A percentile compares a stretch with the other conserved stretches of the same genome.
Evolutionary conservation across 1,140 invertebrate genomes (phyloP).

Genomic region (Drosophila yakuba): DNA sequence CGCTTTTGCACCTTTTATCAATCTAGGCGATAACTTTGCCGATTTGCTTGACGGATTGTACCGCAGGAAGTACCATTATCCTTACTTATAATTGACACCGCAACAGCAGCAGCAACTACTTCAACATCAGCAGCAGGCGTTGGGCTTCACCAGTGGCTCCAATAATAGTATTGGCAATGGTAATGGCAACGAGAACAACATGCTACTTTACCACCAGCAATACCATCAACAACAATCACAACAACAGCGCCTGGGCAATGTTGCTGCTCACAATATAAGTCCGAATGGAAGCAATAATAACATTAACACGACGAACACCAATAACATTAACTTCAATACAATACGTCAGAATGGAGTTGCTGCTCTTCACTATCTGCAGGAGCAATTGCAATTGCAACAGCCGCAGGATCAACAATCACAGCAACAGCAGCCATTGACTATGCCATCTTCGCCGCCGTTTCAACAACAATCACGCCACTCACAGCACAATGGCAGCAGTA

Average conservation of each 20-base stretch:
- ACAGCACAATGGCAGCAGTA: constrained; percentile 18
- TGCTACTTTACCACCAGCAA: constrained; percentile 52
- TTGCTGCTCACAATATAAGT: constrained; percentile 43
- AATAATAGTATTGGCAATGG: constrained; percentile 41
- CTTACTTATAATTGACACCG: constrained; percentile 83
- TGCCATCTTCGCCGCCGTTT: constrained; percentile 24
- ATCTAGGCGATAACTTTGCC: constrained; percentile 76
- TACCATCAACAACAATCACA: constrained; percentile 43
- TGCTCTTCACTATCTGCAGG: constrained; percentile 37
- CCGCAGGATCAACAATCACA: constrained; percentile 42
- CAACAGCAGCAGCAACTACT: constrained; percentile 78
- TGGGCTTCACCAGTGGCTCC: constrained; percentile 46
- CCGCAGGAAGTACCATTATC: constrained; percentile 84
- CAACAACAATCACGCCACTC: constrained; percentile 24
- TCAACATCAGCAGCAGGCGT: constrained; percentile 69
- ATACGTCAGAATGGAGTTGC: constrained; percentile 45
- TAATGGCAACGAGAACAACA: constrained; percentile 38
- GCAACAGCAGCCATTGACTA: constrained; percentile 18
- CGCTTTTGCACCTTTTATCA: constrained; percentile 10
- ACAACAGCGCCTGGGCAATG: constrained; percentile 39
- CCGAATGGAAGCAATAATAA: constrained; percentile 45
- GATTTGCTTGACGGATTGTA: constrained; percentile 83
- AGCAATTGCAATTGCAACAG: constrained; percentile 36
- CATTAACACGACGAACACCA: constrained; percentile 28
- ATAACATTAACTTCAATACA: constrained; percentile 35